Conservation (phyloP, 2,113 vertebrate genomes). For the Salvator merianae region DNA sequence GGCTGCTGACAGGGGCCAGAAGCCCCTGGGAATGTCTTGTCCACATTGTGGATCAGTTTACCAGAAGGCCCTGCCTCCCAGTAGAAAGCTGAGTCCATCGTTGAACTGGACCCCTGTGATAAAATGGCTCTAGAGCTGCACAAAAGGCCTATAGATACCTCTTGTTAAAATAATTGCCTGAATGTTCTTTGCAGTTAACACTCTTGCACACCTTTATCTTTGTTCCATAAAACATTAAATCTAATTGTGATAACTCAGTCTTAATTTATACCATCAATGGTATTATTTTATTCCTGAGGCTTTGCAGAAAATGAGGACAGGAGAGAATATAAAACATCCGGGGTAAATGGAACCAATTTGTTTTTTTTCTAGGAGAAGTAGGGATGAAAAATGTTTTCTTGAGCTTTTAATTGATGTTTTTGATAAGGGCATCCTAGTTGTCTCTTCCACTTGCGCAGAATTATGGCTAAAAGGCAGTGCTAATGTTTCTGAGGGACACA, state of each 20-base stretch:
- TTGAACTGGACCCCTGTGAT: too few species aligned
- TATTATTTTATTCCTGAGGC: not conserved
- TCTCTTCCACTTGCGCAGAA: not conserved
- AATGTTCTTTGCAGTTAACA: not conserved
- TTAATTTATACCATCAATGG: not conserved
- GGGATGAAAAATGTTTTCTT: not conserved
- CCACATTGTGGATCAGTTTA: too few species aligned
- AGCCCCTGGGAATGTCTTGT: too few species aligned
- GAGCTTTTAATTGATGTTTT: not conserved
- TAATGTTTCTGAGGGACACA: too few species aligned
- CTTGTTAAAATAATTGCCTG: constrained; percentile 8
- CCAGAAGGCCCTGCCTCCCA: too few species aligned
- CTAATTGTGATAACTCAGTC: not conserved
- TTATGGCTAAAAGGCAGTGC: too few species aligned
- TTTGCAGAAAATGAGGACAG: not conserved
- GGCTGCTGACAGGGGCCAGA: too few species aligned
- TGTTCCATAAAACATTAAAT: not conserved
- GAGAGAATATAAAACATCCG: not conserved
- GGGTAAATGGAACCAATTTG: too few species aligned
- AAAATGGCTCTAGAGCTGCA: too few species aligned
- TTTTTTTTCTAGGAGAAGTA: not conserved
- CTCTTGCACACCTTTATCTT: not conserved
- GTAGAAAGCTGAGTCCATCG: too few species aligned
- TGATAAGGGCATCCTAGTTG: too few species aligned
- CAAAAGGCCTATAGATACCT: not conserved